phyloP scores from a whole-genome alignment of 2,888 invertebrate genomes.

The Xestia sexstrigata region DNA sequence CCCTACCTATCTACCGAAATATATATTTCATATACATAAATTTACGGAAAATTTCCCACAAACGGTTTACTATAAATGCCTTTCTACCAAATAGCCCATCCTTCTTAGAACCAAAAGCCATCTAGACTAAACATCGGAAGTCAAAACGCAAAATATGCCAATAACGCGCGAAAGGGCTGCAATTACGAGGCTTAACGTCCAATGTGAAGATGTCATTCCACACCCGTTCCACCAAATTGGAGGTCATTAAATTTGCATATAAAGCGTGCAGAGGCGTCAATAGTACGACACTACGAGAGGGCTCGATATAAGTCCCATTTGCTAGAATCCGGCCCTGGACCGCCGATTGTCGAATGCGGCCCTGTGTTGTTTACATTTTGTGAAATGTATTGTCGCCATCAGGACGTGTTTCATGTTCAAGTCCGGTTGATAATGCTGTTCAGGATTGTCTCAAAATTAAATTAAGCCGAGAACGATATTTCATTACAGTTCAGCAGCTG shows the following conservation, averaged over 20 bases:
- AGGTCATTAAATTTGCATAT: constrained; percentile 88
- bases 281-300: constrained; percentile 73
- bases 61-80: constrained; percentile 22
- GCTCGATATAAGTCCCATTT: constrained; percentile 68
- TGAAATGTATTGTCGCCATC: constrained; percentile 53
- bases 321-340: constrained; percentile 50
- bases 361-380: constrained; percentile 59
- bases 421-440: constrained; percentile 15
- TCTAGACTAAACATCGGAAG: constrained; percentile 56
- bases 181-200: constrained; percentile 74
- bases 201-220: constrained; percentile 81
- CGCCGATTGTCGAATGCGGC: constrained; percentile 46
- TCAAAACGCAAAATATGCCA: constrained; percentile 69
- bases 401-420: constrained; percentile 31
- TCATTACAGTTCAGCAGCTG: background rate
- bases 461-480: constrained; percentile 25
- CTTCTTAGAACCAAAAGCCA: constrained; percentile 42
- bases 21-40: background rate
- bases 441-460: constrained; percentile 9
- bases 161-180: constrained; percentile 70
- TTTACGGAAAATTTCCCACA: background rate
- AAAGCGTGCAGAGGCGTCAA: constrained; percentile 82
- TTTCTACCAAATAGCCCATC: constrained; percentile 8
- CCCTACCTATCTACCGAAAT: no score
- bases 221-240: constrained; percentile 79